Percentiles rank a stretch among this genome's conserved stretches.
Conservation (phyloP, 2,113 vertebrate species). For the Melanostigma gelatinosum region DNA sequence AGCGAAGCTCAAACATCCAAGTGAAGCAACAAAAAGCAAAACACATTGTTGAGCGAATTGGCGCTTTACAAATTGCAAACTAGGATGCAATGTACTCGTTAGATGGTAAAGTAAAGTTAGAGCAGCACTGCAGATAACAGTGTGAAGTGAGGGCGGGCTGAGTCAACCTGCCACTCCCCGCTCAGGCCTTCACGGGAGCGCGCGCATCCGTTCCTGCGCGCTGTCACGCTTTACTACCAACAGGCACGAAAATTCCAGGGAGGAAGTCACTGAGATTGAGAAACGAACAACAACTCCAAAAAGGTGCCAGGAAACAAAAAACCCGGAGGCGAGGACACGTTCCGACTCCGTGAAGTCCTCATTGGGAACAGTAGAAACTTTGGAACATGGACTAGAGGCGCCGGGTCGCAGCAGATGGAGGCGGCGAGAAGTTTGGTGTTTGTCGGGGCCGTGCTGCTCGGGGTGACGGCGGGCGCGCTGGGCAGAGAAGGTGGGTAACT, state of each 20-base stretch:
- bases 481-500: constrained; percentile 84
- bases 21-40: background rate
- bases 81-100: background rate
- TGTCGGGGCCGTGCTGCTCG: constrained; percentile 78
- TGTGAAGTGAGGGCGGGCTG: constrained; percentile 55
- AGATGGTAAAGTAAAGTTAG: background rate
- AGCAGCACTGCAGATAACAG: background rate
- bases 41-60: background rate
- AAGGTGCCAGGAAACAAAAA: background rate
- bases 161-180: constrained; percentile 75
- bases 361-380: background rate
- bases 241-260: constrained; percentile 63
- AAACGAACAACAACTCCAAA: constrained; percentile 45
- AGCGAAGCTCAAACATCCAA: background rate
- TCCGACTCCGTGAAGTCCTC: background rate
- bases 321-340: background rate
- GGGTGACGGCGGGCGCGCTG: constrained; percentile 61
- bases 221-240: constrained; percentile 67
- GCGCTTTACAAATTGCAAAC: background rate
- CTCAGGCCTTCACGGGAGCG: constrained; percentile 68
- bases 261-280: constrained; percentile 72
- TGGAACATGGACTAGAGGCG: constrained; percentile 76
- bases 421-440: constrained; percentile 82
- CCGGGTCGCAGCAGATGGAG: constrained; percentile 77
- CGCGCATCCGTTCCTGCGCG: constrained; percentile 60